phyloP scores from a whole-genome alignment of 2,113 vertebrate genomes.

The Drymodes brunneopygia region DNA sequence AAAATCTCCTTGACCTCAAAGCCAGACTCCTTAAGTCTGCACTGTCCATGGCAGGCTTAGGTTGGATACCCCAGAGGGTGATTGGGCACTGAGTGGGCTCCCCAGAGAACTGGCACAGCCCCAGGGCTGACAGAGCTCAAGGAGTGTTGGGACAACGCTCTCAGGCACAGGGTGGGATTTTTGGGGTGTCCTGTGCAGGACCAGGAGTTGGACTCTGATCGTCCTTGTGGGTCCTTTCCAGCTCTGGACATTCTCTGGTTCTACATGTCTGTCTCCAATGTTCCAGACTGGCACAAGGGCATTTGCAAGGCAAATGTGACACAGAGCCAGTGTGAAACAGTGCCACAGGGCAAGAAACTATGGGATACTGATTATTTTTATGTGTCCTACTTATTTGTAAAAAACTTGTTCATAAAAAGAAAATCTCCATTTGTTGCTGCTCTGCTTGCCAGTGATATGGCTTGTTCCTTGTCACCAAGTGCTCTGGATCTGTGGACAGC shows the following conservation, averaged over 20 bases:
- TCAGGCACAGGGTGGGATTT: background rate
- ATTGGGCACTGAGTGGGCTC: background rate
- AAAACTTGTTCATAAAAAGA: background rate
- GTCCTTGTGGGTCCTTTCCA: background rate
- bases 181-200: background rate
- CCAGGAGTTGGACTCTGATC: background rate
- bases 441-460: background rate
- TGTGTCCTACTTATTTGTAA: background rate
- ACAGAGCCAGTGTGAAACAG: background rate
- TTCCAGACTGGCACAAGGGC: background rate
- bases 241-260: background rate
- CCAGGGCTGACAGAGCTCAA: background rate
- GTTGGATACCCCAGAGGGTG: background rate
- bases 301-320: background rate
- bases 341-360: background rate
- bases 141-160: background rate
- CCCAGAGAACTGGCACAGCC: background rate
- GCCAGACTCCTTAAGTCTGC: background rate
- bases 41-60: background rate
- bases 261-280: accelerated
- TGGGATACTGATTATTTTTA: background rate
- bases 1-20: background rate
- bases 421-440: background rate
- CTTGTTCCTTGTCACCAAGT: background rate
- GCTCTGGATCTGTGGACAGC: background rate